Percentiles rank a stretch among this genome's conserved stretches.
Conservation (phyloP, 2,797 vertebrate species). For the Pipistrellus kuhlii region DNA sequence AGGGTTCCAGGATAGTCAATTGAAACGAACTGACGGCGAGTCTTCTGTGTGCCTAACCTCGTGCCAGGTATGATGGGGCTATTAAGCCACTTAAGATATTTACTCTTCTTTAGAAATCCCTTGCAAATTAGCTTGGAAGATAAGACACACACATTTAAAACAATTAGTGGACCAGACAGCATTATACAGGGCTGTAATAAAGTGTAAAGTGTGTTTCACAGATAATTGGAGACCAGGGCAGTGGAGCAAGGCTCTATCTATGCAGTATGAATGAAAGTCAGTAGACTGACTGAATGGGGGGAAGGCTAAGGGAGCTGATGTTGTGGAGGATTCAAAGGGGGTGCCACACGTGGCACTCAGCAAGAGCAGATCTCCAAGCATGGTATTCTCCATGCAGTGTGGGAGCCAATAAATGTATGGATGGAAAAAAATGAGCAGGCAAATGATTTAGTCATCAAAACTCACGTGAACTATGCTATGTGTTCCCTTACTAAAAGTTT, state of each 20-base stretch:
- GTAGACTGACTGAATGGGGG: background rate
- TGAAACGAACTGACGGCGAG: background rate
- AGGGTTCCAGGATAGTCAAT: background rate
- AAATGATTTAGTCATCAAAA: background rate
- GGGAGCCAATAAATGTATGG: background rate
- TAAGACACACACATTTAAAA: constrained; percentile 20
- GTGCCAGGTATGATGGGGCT: background rate
- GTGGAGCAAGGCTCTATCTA: background rate
- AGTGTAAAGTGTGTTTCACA: background rate
- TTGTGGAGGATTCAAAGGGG: background rate
- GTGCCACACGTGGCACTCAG: background rate
- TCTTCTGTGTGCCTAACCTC: background rate
- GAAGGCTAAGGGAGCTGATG: background rate
- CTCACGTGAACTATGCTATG: background rate
- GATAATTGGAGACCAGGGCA: background rate
- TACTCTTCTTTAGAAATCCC: background rate
- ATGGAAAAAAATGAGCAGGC: background rate
- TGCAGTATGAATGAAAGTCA: background rate
- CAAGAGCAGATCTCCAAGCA: background rate
- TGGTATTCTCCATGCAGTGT: background rate
- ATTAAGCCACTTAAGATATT: background rate
- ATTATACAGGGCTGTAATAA: background rate
- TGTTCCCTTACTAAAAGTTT: background rate
- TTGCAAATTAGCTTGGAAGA: background rate
- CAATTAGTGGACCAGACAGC: background rate